A percentile compares a stretch with the other conserved stretches of the same genome.
Conservation (phyloP, 2,888 invertebrate species). For the Beris chalybata region DNA sequence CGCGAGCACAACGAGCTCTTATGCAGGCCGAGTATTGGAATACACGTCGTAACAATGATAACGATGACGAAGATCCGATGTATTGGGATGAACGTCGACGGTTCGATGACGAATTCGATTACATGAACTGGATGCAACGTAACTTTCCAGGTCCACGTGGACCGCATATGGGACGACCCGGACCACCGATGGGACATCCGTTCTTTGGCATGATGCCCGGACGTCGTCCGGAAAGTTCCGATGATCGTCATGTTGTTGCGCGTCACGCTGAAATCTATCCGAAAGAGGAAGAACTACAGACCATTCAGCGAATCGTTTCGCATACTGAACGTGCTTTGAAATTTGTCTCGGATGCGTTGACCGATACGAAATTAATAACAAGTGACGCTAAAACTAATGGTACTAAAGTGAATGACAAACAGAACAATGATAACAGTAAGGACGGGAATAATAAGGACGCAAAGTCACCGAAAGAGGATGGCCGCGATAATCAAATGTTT, state of each 20-base stretch:
- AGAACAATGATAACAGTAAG: conserved; percentile 46
- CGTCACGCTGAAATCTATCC: conserved; percentile 95
- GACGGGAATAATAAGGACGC: conserved; percentile 58
- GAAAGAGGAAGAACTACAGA: conserved; percentile 82
- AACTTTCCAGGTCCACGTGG: conserved; percentile 60
- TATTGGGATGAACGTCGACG: conserved; percentile 86
- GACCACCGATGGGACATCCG: conserved; percentile 54
- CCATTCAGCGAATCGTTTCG: conserved; percentile 89
- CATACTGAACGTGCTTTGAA: conserved; percentile 94
- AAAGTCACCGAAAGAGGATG: conserved; percentile 64
- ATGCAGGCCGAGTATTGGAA: conserved; percentile 70
- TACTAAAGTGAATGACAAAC: conserved; percentile 52
- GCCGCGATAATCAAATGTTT: conserved; percentile 79
- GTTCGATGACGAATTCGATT: conserved; percentile 72
- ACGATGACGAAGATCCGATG: conserved; percentile 75
- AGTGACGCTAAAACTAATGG: conserved; percentile 55
- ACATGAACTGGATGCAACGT: conserved; percentile 71
- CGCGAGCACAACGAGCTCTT: conserved; percentile 78
- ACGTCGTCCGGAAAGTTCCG: conserved; percentile 87
- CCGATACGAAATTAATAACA: conserved; percentile 58
- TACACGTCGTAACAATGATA: conserved; percentile 66
- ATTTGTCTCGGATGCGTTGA: conserved; percentile 86
- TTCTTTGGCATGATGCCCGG: conserved; percentile 65
- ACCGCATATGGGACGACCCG: conserved; percentile 53
- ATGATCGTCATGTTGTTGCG: conserved; percentile 93